A percentile compares a stretch with the other conserved stretches of the same genome.
Evolutionary conservation across 2,113 vertebrate genomes (phyloP).

Genomic region (Galemys pyrenaicus): DNA sequence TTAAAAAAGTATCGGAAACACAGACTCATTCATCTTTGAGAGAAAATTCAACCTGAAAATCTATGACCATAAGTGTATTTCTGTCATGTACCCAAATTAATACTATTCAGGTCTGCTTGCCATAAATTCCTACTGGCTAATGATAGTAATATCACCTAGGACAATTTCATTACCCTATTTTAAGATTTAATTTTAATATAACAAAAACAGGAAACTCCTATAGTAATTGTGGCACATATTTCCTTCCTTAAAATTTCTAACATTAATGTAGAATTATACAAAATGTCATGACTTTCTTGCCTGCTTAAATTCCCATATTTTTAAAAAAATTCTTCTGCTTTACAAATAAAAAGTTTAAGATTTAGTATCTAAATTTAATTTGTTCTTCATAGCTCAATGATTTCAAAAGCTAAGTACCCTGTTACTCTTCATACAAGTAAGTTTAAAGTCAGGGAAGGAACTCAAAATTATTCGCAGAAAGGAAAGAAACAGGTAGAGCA

Average conservation of each 20-base stretch:
- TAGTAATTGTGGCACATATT: slow-evolving; percentile 58
- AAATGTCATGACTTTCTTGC: neutral
- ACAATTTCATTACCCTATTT: slow-evolving; percentile 31
- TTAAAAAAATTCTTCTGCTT: neutral
- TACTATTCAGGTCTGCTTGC: slow-evolving; percentile 21
- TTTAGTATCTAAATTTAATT: neutral
- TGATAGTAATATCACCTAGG: slow-evolving; percentile 57
- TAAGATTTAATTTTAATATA: slow-evolving; percentile 46
- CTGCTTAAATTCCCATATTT: neutral
- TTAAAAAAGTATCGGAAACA: slow-evolving; percentile 72
- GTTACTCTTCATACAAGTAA: neutral
- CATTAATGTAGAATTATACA: slow-evolving; percentile 50
- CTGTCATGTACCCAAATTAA: slow-evolving; percentile 8
- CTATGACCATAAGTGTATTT: slow-evolving; percentile 4
- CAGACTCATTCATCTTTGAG: slow-evolving; percentile 40
- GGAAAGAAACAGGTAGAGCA: neutral
- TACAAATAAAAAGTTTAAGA: slow-evolving; percentile 20
- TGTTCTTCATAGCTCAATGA: neutral
- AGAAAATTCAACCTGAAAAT: slow-evolving; percentile 52
- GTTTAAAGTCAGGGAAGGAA: neutral
- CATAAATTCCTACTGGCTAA: neutral
- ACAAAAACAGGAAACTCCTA: slow-evolving; percentile 49
- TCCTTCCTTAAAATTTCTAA: slow-evolving; percentile 61
- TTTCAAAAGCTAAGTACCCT: neutral
- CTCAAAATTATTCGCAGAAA: neutral